These are phyloP conservation scores for Bagarius yarrelli DNA, from an alignment of 2,113 vertebrate species.

Conservation along the genomic window DNA sequence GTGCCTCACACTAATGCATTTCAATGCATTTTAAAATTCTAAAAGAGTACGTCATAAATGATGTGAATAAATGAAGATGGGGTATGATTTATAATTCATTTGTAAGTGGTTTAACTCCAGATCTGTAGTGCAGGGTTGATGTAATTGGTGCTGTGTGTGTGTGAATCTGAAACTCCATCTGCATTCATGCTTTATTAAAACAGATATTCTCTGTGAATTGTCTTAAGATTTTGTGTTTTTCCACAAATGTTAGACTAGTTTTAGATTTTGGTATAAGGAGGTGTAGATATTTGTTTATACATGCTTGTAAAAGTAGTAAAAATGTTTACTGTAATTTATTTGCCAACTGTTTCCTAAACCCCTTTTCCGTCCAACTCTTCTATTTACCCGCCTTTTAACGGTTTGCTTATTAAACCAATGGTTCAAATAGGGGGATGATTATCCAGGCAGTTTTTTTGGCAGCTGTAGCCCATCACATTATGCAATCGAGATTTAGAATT, in stretches of 20 bases:
- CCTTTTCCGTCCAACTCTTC: neutral
- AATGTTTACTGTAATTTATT: neutral
- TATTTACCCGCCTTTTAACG: neutral
- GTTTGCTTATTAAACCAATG: slow-evolving; percentile 1
- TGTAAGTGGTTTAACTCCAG: slow-evolving; percentile 19
- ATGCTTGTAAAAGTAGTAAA: neutral
- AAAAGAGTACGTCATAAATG: slow-evolving; percentile 21
- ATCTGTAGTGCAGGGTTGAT: slow-evolving; percentile 13
- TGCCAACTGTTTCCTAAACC: neutral
- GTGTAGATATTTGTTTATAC: neutral
- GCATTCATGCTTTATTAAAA: slow-evolving; percentile 52
- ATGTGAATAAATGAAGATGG: slow-evolving; percentile 1
- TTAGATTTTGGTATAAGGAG: neutral
- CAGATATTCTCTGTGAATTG: slow-evolving; percentile 47
- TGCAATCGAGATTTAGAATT: neutral
- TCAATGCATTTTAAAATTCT: neutral
- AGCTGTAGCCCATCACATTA: slow-evolving; percentile 1
- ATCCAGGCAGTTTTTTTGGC: neutral
- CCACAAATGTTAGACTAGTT: slow-evolving; percentile 4
- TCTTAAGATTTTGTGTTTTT: slow-evolving; percentile 4
- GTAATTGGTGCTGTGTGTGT: slow-evolving; percentile 35
- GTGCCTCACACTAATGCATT: slow-evolving; percentile 36
- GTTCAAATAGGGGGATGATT: slow-evolving; percentile 23
- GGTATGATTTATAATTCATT: neutral
- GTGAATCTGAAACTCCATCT: slow-evolving; percentile 37